Conservation (phyloP, 2,113 vertebrate genomes). For the Anhinga rufa region DNA sequence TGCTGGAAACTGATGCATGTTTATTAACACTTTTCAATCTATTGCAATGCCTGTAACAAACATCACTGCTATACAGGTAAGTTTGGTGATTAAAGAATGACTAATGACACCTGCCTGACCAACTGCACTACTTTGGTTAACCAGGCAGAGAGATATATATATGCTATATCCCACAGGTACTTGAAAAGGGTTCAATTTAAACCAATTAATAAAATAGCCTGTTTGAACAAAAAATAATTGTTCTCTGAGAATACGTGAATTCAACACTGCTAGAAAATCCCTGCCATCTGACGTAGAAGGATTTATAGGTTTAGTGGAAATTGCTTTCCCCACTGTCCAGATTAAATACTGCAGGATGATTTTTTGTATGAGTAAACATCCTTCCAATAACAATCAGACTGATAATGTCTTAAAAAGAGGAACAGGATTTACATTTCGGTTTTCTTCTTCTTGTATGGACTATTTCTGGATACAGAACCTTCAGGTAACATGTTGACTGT, state of each 20-base stretch:
- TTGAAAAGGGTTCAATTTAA: slow-evolving; percentile 6
- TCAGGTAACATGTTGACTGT: slow-evolving; percentile 57
- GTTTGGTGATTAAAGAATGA: neutral
- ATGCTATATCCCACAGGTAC: neutral
- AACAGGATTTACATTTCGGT: slow-evolving; percentile 50
- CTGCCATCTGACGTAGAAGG: slow-evolving; percentile 84
- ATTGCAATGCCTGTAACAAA: neutral
- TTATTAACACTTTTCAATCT: neutral
- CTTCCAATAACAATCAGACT: slow-evolving; percentile 69
- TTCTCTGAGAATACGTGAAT: slow-evolving; percentile 59
- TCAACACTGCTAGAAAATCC: slow-evolving; percentile 80
- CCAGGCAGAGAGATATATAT: neutral
- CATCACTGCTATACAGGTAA: neutral
- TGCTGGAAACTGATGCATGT: neutral
- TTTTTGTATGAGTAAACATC: slow-evolving; percentile 74
- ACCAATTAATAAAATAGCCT: slow-evolving; percentile 55
- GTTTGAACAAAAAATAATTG: slow-evolving; percentile 36
- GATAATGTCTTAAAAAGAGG: slow-evolving; percentile 73
- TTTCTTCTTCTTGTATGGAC: slow-evolving; percentile 50
- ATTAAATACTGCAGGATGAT: slow-evolving; percentile 80
- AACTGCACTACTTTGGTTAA: neutral
- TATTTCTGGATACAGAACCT: slow-evolving; percentile 60
- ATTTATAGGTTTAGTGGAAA: slow-evolving; percentile 88
- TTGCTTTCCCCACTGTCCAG: slow-evolving; percentile 83
- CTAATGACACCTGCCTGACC: neutral